Conservation (phyloP, 2,113 vertebrate genomes). For the Morone chrysops region DNA sequence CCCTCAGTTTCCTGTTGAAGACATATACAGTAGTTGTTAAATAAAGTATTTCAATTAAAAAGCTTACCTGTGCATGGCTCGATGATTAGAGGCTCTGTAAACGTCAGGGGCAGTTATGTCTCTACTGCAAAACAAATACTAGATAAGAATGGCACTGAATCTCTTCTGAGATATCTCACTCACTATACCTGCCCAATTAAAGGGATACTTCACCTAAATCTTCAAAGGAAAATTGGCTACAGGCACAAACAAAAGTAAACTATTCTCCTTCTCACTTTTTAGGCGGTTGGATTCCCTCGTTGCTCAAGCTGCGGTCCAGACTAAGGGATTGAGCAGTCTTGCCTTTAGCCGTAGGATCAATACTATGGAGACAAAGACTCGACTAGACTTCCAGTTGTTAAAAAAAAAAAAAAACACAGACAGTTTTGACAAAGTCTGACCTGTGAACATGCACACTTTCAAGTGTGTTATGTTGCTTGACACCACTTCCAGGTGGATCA, state of each 20-base stretch:
- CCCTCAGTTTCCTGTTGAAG: slow-evolving; percentile 18
- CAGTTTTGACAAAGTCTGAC: slow-evolving; percentile 30
- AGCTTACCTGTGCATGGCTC: slow-evolving; percentile 27
- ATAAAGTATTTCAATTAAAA: not conserved
- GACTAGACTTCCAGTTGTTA: slow-evolving; percentile 25
- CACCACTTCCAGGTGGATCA: not conserved
- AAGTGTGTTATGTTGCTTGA: not conserved
- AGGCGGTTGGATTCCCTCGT: not conserved
- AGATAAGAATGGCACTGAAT: slow-evolving; percentile 1
- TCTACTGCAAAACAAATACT: slow-evolving; percentile 40
- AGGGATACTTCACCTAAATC: slow-evolving; percentile 8
- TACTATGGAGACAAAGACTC: slow-evolving; percentile 47
- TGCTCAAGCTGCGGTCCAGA: not conserved
- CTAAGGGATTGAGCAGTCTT: not conserved
- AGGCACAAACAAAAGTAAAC: slow-evolving; percentile 12
- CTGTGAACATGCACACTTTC: not conserved
- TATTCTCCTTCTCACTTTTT: slow-evolving; percentile 25
- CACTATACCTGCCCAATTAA: not conserved
- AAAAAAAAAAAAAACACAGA: slow-evolving; percentile 1
- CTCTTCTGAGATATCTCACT: not conserved
- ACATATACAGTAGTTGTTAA: not conserved
- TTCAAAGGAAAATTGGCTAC: not conserved
- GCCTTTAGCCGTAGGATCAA: slow-evolving; percentile 14
- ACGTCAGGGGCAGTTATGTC: not conserved
- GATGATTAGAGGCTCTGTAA: not conserved